Conservation (phyloP, 2,797 vertebrate genomes). For the Propithecus perrieri region DNA sequence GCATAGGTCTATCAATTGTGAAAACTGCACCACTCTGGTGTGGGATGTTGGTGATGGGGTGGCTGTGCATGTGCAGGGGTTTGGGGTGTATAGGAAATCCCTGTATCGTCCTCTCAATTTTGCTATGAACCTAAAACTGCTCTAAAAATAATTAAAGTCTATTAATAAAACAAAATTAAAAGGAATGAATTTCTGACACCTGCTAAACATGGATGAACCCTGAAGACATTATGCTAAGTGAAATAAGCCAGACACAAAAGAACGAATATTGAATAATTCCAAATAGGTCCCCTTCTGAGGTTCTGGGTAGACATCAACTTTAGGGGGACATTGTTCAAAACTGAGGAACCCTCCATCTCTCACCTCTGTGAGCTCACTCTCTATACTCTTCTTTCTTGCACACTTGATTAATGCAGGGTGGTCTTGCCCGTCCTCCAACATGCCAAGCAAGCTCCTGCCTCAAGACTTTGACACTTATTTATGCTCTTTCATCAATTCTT, state of each 20-base stretch:
- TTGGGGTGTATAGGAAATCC: neutral
- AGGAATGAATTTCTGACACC: neutral
- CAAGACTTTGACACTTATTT: neutral
- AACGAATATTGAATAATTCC: neutral
- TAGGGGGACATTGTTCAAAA: neutral
- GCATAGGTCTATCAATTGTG: rapidly evolving
- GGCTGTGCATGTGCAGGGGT: neutral
- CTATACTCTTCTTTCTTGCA: no score
- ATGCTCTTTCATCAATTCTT: neutral
- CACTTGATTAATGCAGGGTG: neutral
- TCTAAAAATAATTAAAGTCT: neutral
- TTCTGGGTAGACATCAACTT: neutral
- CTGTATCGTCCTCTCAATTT: neutral
- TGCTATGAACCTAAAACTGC: neutral
- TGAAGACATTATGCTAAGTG: neutral
- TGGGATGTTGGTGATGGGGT: no score
- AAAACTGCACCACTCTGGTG: neutral
- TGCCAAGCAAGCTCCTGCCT: neutral
- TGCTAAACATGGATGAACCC: neutral
- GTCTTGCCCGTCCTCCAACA: neutral
- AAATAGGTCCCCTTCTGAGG: neutral
- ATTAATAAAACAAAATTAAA: neutral
- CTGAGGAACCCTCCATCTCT: neutral
- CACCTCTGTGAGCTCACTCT: neutral
- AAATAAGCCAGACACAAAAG: neutral